Conservation (phyloP, 92 coral and sea anemone species). For the Palythoa grandiflora region DNA sequence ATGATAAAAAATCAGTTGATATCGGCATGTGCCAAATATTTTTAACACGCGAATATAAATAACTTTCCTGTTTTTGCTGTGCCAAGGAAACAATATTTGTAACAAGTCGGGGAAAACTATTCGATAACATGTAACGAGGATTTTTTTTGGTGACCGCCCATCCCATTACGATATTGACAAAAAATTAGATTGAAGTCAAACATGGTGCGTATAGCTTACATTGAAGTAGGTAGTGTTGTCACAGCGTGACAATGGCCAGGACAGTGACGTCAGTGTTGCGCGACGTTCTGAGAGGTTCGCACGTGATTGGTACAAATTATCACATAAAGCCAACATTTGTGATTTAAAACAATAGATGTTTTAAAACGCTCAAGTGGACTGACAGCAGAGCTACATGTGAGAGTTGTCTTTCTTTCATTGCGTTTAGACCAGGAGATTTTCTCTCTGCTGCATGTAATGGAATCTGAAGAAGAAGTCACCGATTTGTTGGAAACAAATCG, state of each 20-base stretch:
- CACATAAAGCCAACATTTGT: not conserved
- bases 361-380: not conserved
- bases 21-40: too few relatives aligned
- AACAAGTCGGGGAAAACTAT: too few relatives aligned
- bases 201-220: too few relatives aligned
- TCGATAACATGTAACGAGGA: too few relatives aligned
- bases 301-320: slow-evolving; percentile 16
- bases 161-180: too few relatives aligned
- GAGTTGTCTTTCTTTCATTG: not conserved
- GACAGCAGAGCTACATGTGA: not conserved
- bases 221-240: too few relatives aligned
- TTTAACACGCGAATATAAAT: too few relatives aligned
- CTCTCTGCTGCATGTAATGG: not conserved
- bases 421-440: not conserved
- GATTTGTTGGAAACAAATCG: slow-evolving; percentile 65
- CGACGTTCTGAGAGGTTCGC: not conserved
- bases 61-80: too few relatives aligned
- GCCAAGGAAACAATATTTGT: too few relatives aligned
- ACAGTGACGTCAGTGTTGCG: slow-evolving; percentile 30
- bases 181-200: too few relatives aligned
- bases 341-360: not conserved
- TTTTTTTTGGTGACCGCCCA: too few relatives aligned
- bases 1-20: too few relatives aligned
- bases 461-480: slow-evolving; percentile 43
- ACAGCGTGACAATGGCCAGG: not conserved